A percentile compares a stretch with the other conserved stretches of the same genome.
phyloP scores from a whole-genome alignment of 1,140 invertebrate species.

The Drosophila azteca region DNA sequence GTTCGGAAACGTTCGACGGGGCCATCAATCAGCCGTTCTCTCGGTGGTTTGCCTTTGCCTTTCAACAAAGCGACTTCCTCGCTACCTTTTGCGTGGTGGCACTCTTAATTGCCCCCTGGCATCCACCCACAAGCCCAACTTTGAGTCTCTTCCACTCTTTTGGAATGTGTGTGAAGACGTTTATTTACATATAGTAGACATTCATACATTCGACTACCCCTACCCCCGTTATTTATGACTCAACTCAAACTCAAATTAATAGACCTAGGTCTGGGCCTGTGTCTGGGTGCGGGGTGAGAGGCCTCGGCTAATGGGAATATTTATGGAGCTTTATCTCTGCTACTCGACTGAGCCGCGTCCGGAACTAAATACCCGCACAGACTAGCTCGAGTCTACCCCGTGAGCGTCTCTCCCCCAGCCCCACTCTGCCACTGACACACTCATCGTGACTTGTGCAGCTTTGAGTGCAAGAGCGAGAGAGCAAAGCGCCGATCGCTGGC shows the following conservation, averaged over 20 bases:
- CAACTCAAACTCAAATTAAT: constrained; percentile 5
- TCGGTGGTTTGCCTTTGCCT: neutral
- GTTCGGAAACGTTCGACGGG: constrained; percentile 21
- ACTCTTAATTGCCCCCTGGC: constrained; percentile 38
- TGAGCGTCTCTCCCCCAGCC: too few species aligned
- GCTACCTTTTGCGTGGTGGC: constrained; percentile 35
- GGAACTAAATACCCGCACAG: constrained; percentile 2
- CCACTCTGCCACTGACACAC: neutral
- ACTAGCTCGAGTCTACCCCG: too few species aligned
- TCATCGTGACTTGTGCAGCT: constrained; percentile 30
- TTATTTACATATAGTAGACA: constrained; percentile 25
- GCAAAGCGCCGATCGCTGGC: constrained; percentile 13
- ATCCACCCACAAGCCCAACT: neutral
- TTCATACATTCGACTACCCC: neutral
- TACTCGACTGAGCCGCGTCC: neutral
- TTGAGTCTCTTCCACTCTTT: constrained; percentile 6
- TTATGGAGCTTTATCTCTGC: constrained; percentile 24
- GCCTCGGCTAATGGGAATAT: neutral
- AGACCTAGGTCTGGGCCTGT: too few species aligned
- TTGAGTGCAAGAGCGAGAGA: neutral
- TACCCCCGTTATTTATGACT: constrained; percentile 36
- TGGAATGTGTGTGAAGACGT: neutral
- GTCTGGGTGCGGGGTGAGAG: too few species aligned
- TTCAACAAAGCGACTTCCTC: constrained; percentile 18
- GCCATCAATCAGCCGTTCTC: constrained; percentile 25